Evolutionary conservation across 2,113 vertebrate species (phyloP).

Genomic region (Plecotus auritus): DNA sequence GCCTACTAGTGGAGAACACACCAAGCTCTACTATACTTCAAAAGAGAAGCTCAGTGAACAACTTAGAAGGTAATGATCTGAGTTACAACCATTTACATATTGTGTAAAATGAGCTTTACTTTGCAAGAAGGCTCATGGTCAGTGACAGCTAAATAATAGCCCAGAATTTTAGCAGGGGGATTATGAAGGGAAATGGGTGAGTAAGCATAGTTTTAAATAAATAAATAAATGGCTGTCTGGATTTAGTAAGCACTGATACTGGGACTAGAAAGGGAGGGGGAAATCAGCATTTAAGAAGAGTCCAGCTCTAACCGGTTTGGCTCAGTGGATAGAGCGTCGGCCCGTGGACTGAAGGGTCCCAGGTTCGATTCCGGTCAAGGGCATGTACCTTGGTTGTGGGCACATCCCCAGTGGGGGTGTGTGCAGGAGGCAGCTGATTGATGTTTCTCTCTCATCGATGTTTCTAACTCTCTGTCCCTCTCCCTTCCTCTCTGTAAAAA

Average conservation of each 20-base stretch:
- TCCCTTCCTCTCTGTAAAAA: too few relatives aligned
- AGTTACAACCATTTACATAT: background rate
- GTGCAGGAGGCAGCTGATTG: too few relatives aligned
- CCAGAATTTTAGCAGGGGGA: background rate
- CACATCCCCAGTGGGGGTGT: too few relatives aligned
- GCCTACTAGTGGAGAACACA: background rate
- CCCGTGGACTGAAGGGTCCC: too few relatives aligned
- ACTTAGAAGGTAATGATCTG: background rate
- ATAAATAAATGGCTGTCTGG: background rate
- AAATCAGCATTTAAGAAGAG: background rate
- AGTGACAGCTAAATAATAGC: background rate
- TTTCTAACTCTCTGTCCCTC: too few relatives aligned
- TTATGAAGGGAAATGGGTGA: background rate
- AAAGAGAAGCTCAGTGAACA: background rate
- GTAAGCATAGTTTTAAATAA: background rate
- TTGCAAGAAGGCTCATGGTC: background rate
- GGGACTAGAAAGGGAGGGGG: background rate
- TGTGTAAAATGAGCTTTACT: background rate
- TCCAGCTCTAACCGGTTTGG: too few relatives aligned
- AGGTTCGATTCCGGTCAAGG: too few relatives aligned
- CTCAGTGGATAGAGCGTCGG: too few relatives aligned
- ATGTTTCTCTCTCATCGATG: too few relatives aligned
- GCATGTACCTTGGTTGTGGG: too few relatives aligned
- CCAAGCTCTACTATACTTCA: background rate
- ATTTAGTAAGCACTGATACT: slow-evolving; percentile 15